A percentile compares a stretch with the other conserved stretches of the same genome.
Evolutionary conservation across 2,797 vertebrate species (phyloP).

Genomic region (Catamblyrhynchus diadema): DNA sequence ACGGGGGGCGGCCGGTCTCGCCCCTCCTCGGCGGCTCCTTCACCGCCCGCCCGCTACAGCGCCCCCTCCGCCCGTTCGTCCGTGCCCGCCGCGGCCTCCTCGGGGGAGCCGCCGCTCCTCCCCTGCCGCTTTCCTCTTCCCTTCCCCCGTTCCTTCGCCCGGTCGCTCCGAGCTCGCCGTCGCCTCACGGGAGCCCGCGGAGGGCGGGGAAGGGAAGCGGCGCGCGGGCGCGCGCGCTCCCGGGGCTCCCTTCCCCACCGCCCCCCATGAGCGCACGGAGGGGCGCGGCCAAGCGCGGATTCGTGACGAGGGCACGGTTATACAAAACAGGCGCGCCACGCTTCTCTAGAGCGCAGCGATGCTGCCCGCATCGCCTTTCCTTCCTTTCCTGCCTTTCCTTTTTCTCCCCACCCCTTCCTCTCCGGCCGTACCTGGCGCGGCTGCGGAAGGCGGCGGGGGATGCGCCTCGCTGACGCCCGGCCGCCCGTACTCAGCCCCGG

Average conservation of each 20-base stretch:
- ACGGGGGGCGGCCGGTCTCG: background rate
- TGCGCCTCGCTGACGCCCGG: background rate
- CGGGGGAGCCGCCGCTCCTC: background rate
- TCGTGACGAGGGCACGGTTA: background rate
- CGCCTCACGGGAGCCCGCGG: background rate
- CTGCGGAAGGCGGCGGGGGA: background rate
- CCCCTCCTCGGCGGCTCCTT: background rate
- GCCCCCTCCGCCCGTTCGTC: background rate
- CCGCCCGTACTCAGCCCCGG: background rate
- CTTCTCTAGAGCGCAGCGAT: background rate
- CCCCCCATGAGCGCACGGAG: background rate
- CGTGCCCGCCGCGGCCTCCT: constrained; percentile 1
- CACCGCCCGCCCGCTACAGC: background rate
- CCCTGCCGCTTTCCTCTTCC: background rate
- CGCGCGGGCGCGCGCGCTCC: background rate
- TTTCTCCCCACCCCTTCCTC: background rate
- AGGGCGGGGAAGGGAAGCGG: background rate
- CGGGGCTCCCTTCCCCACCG: background rate
- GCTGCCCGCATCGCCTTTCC: background rate
- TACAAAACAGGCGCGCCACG: background rate
- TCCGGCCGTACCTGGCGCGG: background rate
- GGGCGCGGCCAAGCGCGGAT: background rate
- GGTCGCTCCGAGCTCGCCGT: background rate
- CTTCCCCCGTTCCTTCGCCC: background rate
- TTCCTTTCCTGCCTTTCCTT: too few species aligned